A percentile compares a stretch with the other conserved stretches of the same genome.
Conservation (phyloP, 1,140 invertebrate species). For the Drosophila kohkoa region DNA sequence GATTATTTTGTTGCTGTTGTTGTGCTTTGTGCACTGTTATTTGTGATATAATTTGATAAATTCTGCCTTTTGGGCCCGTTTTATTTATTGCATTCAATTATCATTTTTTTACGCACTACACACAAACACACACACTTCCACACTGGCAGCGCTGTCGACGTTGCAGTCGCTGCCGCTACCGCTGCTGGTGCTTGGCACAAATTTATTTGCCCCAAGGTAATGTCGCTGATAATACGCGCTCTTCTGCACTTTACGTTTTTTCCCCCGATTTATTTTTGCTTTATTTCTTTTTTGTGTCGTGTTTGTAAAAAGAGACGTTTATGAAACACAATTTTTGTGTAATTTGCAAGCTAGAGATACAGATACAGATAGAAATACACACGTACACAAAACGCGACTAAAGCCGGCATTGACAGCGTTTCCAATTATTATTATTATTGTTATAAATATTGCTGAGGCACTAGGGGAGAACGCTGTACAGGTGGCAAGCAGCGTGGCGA, state of each 20-base stretch:
- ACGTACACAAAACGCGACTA: slow-evolving; percentile 43
- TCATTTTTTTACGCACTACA: slow-evolving; percentile 59
- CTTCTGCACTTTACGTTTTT: slow-evolving; percentile 39
- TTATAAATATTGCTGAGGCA: slow-evolving; percentile 13
- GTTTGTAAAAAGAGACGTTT: slow-evolving; percentile 45
- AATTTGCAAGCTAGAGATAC: slow-evolving; percentile 33
- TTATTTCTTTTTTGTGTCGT: slow-evolving; percentile 24
- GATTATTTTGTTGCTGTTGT: slow-evolving; percentile 67
- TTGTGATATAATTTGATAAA: slow-evolving; percentile 79
- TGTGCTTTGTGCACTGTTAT: slow-evolving; percentile 53
- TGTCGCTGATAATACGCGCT: slow-evolving; percentile 60
- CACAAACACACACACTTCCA: slow-evolving; percentile 14
- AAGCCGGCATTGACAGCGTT: slow-evolving; percentile 52
- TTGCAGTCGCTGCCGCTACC: slow-evolving; percentile 1
- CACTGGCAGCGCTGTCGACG: slow-evolving; percentile 15
- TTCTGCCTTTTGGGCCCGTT: slow-evolving; percentile 40
- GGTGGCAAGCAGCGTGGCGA: slow-evolving; percentile 65
- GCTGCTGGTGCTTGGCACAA: slow-evolving; percentile 49
- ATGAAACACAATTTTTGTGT: slow-evolving; percentile 37
- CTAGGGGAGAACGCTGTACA: slow-evolving; percentile 49
- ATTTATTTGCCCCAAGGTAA: slow-evolving; percentile 69
- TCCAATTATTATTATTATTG: slow-evolving; percentile 38
- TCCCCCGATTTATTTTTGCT: slow-evolving; percentile 23
- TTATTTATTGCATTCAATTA: slow-evolving; percentile 74
- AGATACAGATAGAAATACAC: slow-evolving; percentile 26